These are phyloP conservation scores for Hydrochoerus hydrochaeris DNA, from an alignment of 2,113 vertebrate species.

Conservation along the genomic window DNA sequence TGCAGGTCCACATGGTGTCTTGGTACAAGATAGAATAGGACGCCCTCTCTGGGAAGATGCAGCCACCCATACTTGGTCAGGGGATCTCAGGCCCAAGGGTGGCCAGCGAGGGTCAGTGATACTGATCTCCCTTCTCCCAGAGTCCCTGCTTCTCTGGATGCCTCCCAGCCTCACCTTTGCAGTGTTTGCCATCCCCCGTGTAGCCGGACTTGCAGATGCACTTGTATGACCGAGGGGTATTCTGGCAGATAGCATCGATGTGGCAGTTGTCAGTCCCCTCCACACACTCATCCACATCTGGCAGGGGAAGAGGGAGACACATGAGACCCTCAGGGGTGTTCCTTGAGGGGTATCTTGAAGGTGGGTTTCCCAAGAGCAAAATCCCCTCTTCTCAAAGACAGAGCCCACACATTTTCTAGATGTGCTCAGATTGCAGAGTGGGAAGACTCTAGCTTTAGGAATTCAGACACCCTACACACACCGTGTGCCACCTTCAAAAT, in stretches of 20 bases:
- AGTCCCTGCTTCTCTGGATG: rapidly evolving
- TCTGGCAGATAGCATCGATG: slow-evolving; percentile 98
- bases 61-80: background rate
- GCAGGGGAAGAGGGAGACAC: slow-evolving; percentile 2
- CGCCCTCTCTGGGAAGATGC: background rate
- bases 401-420: background rate
- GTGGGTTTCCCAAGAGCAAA: background rate
- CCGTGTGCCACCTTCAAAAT: background rate
- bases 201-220: slow-evolving; percentile 99
- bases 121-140: background rate
- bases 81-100: background rate
- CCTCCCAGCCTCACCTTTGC: slow-evolving; percentile 91
- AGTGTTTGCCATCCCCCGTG: slow-evolving; percentile 97
- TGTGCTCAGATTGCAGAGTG: background rate
- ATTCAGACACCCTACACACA: background rate
- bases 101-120: too few species aligned
- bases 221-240: slow-evolving; percentile 97
- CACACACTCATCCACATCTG: slow-evolving; percentile 97
- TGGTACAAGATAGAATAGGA: background rate
- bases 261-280: slow-evolving; percentile 96
- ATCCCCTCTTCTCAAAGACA: background rate
- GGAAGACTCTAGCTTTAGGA: slow-evolving; percentile 6
- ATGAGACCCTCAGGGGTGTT: background rate
- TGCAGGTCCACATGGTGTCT: background rate
- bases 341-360: background rate